Evolutionary conservation across 2,113 vertebrate species (phyloP), one percentile per base, ranked within the genome.

Genomic region (Cariama cristata): DNA sequence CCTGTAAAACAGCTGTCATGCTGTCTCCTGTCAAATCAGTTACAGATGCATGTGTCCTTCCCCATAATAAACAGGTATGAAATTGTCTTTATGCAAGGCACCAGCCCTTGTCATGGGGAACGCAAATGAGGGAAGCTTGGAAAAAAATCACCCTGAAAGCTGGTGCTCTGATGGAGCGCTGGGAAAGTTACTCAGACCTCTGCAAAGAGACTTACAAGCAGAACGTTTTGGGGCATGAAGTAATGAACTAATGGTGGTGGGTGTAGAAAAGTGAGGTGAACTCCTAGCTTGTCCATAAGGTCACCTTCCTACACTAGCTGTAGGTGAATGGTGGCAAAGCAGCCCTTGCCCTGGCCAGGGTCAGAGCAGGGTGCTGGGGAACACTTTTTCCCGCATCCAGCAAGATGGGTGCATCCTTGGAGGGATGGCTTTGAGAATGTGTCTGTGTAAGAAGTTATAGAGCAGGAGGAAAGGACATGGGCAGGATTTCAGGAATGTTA

Each of bases 1-100:
- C 82, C 90, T 88, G 79, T 90, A 84, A 95, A 97, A 87, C 90
- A 94, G 88, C 96, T 97, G 94, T 95, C 94, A 91, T 59, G 75
- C 77, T 92, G 81, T 88, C 94, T 95, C 53, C 90, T 93, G 93
- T 97, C 95, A 95, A 91, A 96, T 96, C 90, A 59, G 90, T 87
- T 94, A 88, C 90, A 96, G 88, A 96, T 55, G 58, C 38, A 6
- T 35, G 59, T 86, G 90, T 81, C 95, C 76, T 93, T 89, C 71
- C 52, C 52, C 86, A 79, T 93, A 97, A 95, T 92, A 89, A 97
- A 92, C 86, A 97, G 96, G 96, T 94, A 95, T 86, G 90, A 96
- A 96, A 97, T 94, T 86, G 72, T 94, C 86, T 95, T 93, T 90
- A 94, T 84, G 81, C 60, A 33, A 11, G 30, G 72, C 0, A 23